Evolutionary conservation across 1,140 invertebrate species (phyloP).

Genomic region (Eueides isabella): DNA sequence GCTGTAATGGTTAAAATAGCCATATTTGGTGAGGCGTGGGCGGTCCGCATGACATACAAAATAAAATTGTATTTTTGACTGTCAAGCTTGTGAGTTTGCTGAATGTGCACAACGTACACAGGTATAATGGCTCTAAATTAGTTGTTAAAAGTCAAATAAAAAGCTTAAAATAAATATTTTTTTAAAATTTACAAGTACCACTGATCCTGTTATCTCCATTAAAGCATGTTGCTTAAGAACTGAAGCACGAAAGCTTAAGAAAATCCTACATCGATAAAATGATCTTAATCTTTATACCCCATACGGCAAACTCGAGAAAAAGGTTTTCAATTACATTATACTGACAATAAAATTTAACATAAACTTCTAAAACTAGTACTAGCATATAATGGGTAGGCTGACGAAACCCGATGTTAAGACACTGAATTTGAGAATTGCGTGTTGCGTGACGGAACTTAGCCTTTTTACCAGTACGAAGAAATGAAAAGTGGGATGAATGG

Average conservation of each 20-base stretch:
- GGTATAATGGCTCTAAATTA: neutral
- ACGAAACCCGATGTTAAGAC: no score
- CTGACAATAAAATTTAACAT: neutral
- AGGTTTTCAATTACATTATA: slow-evolving; percentile 10
- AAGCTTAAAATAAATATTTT: no score
- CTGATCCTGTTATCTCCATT: no score
- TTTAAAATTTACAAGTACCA: no score
- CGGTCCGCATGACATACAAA: neutral
- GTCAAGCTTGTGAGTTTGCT: neutral
- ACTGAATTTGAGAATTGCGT: no score
- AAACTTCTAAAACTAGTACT: neutral
- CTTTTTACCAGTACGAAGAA: neutral
- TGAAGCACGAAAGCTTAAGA: neutral
- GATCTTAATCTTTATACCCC: neutral
- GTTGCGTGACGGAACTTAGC: no score
- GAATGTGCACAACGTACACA: neutral
- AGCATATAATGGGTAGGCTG: no score
- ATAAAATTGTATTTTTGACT: slow-evolving; percentile 5
- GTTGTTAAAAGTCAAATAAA: no score
- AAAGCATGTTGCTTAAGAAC: no score
- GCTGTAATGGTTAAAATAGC: slow-evolving; percentile 5
- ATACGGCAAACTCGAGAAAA: neutral
- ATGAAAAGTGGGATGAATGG: no score
- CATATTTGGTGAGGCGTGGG: neutral
- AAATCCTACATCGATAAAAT: neutral